Conservation (phyloP, 37 sponge, comb jelly and placozoan genomes). For the Bolinopsis microptera region DNA sequence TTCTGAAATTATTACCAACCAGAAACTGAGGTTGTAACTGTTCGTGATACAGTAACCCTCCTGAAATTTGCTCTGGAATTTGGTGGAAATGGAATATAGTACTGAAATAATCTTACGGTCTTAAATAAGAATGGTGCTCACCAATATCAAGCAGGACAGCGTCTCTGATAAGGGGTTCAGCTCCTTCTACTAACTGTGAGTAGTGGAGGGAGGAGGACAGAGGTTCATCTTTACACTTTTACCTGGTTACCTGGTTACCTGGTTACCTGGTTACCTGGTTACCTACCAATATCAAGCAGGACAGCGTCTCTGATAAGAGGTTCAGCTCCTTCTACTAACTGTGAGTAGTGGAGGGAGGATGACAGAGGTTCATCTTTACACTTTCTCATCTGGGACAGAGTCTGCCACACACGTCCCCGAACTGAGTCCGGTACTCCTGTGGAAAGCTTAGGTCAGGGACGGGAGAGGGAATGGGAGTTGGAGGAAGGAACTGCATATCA, state of each 20-base stretch:
- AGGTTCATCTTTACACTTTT: neutral
- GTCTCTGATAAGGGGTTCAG: neutral
- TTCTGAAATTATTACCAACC: too few relatives aligned
- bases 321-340: neutral
- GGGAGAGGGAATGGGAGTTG: neutral
- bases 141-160: neutral
- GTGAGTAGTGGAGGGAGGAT: neutral
- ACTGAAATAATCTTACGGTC: too few relatives aligned
- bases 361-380: neutral
- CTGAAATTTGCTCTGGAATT: too few relatives aligned
- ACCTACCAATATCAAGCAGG: neutral
- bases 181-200: neutral
- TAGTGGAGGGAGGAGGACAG: neutral
- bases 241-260: too few relatives aligned
- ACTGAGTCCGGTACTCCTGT: constrained; percentile 52
- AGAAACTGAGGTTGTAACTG: too few relatives aligned
- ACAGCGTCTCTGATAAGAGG: neutral
- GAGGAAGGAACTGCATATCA: neutral
- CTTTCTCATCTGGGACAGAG: neutral
- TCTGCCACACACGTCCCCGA: constrained; percentile 32
- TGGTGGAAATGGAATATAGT: too few relatives aligned
- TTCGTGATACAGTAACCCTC: too few relatives aligned
- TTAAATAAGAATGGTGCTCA: too few relatives aligned
- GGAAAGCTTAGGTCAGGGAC: neutral
- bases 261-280: too few relatives aligned